phyloP scores from a whole-genome alignment of 1,140 invertebrate genomes.

The Lepidurus apus region DNA sequence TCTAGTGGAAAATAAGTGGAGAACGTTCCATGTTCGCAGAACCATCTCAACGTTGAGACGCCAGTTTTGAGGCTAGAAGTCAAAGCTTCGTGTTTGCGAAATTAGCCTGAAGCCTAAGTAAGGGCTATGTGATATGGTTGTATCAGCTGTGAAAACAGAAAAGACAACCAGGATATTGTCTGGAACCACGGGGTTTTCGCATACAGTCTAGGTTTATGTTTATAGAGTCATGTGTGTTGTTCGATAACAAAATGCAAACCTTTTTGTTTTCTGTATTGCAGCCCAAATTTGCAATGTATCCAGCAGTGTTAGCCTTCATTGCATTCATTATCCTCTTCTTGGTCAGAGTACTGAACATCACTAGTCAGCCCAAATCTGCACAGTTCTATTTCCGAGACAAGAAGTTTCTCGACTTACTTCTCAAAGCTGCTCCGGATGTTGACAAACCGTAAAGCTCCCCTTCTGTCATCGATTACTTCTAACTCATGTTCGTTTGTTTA shows the following conservation, averaged over 20 bases:
- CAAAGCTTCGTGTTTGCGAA: no score
- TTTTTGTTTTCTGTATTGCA: not conserved
- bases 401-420: constrained; percentile 65
- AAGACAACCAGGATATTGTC: no score
- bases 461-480: not conserved
- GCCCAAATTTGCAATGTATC: constrained; percentile 54
- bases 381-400: constrained; percentile 64
- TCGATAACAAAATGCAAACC: not conserved
- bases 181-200: no score
- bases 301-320: constrained; percentile 63
- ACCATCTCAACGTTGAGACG: no score
- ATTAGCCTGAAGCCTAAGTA: no score
- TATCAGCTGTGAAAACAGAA: no score
- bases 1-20: no score
- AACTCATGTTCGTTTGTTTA: constrained; percentile 4
- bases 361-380: constrained; percentile 67
- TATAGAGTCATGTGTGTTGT: not conserved
- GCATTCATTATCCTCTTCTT: constrained; percentile 72
- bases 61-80: no score
- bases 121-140: no score
- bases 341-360: constrained; percentile 74
- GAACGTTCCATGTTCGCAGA: no score
- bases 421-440: constrained; percentile 68
- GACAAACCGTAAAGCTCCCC: constrained; percentile 58
- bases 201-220: not conserved